These are phyloP conservation scores for Hyperoplus lanceolatus DNA, from an alignment of 2,797 vertebrate genomes.

Conservation along the genomic window DNA sequence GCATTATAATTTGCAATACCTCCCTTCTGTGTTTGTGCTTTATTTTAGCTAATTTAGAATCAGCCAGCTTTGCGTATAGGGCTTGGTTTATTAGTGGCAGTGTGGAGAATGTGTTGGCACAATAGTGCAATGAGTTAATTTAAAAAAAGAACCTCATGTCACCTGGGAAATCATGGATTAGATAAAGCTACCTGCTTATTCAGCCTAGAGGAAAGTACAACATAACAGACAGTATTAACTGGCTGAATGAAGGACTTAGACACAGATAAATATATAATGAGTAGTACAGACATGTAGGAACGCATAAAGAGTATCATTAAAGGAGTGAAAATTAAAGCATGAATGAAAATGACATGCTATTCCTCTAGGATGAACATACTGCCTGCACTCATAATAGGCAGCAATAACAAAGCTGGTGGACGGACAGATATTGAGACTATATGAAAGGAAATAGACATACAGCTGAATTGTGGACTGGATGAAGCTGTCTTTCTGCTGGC, in stretches of 20 bases:
- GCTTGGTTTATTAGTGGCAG: conserved; percentile 47
- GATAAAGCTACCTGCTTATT: conserved; percentile 56
- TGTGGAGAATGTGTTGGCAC: conserved; percentile 32
- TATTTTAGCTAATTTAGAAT: conserved; percentile 50
- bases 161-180: conserved; percentile 64
- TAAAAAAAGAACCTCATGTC: conserved; percentile 41
- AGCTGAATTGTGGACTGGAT: neutral
- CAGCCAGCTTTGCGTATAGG: conserved; percentile 26
- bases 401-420: neutral
- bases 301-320: conserved; percentile 7
- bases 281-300: conserved; percentile 15
- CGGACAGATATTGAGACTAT: neutral
- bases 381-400: neutral
- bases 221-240: conserved; percentile 44
- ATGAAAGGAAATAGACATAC: neutral
- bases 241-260: conserved; percentile 17
- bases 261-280: conserved; percentile 20
- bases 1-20: conserved; percentile 33
- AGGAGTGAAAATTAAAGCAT: conserved; percentile 25
- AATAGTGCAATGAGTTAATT: conserved; percentile 56
- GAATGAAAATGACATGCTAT: conserved; percentile 26
- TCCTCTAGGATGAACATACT: conserved; percentile 15
- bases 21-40: conserved; percentile 46
- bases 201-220: conserved; percentile 37
- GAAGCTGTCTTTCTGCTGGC: neutral